A percentile compares a stretch with the other conserved stretches of the same genome.
These are phyloP conservation scores for Parauchenoglanis ngamensis DNA, from an alignment of 2,797 vertebrate species.

Conservation along the genomic window DNA sequence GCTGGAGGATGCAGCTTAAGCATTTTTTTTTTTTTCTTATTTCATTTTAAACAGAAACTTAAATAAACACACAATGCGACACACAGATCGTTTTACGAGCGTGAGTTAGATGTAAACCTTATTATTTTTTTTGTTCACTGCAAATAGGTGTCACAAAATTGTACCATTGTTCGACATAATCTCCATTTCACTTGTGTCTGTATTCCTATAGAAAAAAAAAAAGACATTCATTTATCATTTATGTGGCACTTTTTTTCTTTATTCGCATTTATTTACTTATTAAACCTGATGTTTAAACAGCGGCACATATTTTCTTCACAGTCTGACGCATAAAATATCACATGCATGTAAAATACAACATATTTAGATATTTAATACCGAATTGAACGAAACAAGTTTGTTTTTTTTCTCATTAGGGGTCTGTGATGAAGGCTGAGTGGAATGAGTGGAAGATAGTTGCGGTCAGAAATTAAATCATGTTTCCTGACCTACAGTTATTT, in stretches of 20 bases:
- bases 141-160: background rate
- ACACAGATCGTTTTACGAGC: background rate
- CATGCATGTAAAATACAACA: background rate
- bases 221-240: too few species aligned
- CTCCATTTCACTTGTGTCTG: too few species aligned
- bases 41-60: too few species aligned
- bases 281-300: background rate
- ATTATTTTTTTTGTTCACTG: background rate
- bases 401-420: background rate
- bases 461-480: background rate
- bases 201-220: too few species aligned
- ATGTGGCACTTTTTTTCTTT: too few species aligned
- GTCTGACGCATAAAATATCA: too few species aligned
- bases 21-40: background rate
- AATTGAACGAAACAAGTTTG: background rate
- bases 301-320: too few species aligned
- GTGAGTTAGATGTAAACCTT: background rate
- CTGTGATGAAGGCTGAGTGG: background rate
- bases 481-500: background rate
- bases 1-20: background rate
- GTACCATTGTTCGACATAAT: background rate
- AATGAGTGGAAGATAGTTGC: background rate
- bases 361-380: background rate
- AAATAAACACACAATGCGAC: too few species aligned
- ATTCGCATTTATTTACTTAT: too few species aligned